phyloP scores from a whole-genome alignment of 2,113 vertebrate genomes.

The Labeo rohita region DNA sequence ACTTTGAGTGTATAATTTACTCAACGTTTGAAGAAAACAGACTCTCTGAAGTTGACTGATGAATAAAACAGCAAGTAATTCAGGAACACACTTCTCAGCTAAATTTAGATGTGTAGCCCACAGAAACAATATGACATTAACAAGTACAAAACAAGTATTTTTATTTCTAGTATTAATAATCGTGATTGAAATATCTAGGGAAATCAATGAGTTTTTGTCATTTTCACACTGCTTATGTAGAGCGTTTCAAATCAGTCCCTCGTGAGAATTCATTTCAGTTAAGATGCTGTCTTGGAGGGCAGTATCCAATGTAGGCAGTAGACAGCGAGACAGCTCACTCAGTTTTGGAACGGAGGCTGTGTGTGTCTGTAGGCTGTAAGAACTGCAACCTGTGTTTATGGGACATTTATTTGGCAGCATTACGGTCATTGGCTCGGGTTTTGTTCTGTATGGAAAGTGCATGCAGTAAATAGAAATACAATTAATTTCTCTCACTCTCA shows the following conservation, averaged over 20 bases:
- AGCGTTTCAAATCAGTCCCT: slow-evolving; percentile 3
- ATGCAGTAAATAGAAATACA: slow-evolving; percentile 40
- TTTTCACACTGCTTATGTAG: neutral
- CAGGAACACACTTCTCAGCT: slow-evolving; percentile 10
- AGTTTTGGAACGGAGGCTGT: neutral
- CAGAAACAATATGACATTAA: neutral
- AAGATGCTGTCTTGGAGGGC: slow-evolving; percentile 4
- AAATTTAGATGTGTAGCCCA: neutral
- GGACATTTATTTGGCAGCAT: slow-evolving; percentile 34
- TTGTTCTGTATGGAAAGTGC: slow-evolving; percentile 29
- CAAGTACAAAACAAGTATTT: neutral
- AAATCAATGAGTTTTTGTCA: neutral
- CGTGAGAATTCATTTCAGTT: neutral
- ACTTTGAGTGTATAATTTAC: neutral
- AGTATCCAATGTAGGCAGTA: neutral
- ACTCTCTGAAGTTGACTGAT: slow-evolving; percentile 10
- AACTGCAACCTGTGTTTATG: slow-evolving; percentile 10
- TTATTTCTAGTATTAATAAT: neutral
- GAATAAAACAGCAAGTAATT: slow-evolving; percentile 17
- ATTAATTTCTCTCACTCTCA: slow-evolving; percentile 29
- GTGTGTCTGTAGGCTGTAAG: slow-evolving; percentile 15
- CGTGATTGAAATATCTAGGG: neutral
- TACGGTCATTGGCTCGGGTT: slow-evolving; percentile 11
- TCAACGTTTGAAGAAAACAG: neutral
- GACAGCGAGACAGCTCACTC: slow-evolving; percentile 2